Evolutionary conservation across 2,113 vertebrate genomes (phyloP), one percentile per base, ranked within the genome.

Genomic region (Xiphorhynchus elegans): DNA sequence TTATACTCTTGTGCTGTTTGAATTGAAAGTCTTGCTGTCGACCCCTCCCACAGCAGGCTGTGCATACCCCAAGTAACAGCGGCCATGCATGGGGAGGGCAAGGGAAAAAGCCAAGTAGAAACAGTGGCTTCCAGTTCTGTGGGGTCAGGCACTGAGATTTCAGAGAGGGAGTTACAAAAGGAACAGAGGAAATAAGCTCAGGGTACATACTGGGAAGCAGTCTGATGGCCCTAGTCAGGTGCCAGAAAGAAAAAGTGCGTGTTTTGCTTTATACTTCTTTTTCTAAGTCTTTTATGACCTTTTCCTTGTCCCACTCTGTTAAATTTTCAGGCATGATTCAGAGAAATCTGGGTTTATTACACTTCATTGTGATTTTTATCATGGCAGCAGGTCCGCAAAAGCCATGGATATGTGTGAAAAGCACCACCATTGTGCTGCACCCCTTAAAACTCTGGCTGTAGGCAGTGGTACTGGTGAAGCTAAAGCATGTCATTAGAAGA

Each of bases 11-110:
- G 24, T 25, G 25, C 62, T 50, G 26, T 64, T 74, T 21, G 50
- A 59, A 35, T 21, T 16, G 7, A 6, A 42, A 55, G 49, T 8
- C 20, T 49, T 53, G 24, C 8, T 3, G 19, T 31, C 1, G 0
- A 53, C 42, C 55, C 25, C 39, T 64, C 44, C 12, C 10, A 2
- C 5, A 13, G 4, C 4, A 50, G 69, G 46, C 31, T 12, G 5
- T 7, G 2, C 49, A 16, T 63, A 53, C 49, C 62, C 50, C 6
- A 0, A n/a, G 49, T 19, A 11, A 33, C 1, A 19, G 4, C 37
- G 40, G 26, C 66, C n/a, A 0, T 25, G 17, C 50, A 10, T 2
- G 2, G 16, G 67, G 47, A 68, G 47, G 10, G 24, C 0, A 0
- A 47, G 50, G 37, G 52, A 17, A 9, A 44, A 77, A 28, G 46